Conservation (phyloP, 2,113 vertebrate genomes). For the Cryptoleucopteryx plumbea region DNA sequence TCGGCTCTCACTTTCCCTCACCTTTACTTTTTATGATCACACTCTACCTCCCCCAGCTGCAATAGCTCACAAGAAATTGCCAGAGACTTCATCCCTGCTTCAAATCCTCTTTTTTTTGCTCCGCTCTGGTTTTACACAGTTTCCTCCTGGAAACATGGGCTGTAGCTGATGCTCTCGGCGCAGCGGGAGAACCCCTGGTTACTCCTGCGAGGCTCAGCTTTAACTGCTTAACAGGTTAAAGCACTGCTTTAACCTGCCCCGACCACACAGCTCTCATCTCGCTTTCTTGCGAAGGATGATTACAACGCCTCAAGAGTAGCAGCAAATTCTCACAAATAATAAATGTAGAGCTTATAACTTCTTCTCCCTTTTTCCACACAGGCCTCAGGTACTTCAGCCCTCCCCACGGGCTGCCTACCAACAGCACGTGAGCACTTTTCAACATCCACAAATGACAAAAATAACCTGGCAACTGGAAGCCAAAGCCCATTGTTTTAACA, state of each 20-base stretch:
- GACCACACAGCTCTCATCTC: rapidly evolving
- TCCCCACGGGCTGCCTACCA: rapidly evolving
- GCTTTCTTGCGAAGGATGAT: rapidly evolving
- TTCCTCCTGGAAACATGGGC: neutral
- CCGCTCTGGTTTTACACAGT: neutral
- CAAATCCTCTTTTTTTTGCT: neutral
- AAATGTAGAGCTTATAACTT: neutral
- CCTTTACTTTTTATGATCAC: neutral
- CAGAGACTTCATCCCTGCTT: neutral
- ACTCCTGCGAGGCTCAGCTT: rapidly evolving
- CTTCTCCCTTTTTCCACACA: neutral
- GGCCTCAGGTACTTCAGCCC: neutral
- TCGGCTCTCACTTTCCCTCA: neutral
- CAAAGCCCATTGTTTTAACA: neutral
- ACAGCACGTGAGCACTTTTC: neutral
- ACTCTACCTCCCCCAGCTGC: neutral
- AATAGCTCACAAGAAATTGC: neutral
- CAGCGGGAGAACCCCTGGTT: neutral
- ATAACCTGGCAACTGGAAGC: neutral
- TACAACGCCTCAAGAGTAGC: rapidly evolving
- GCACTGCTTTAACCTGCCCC: neutral
- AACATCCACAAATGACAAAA: neutral
- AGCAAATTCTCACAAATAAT: neutral
- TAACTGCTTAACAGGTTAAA: no score
- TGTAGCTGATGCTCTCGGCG: rapidly evolving